Evolutionary conservation across 2,888 invertebrate species (phyloP), one percentile per base, ranked within the genome.

Genomic region (Theretra japonica): DNA sequence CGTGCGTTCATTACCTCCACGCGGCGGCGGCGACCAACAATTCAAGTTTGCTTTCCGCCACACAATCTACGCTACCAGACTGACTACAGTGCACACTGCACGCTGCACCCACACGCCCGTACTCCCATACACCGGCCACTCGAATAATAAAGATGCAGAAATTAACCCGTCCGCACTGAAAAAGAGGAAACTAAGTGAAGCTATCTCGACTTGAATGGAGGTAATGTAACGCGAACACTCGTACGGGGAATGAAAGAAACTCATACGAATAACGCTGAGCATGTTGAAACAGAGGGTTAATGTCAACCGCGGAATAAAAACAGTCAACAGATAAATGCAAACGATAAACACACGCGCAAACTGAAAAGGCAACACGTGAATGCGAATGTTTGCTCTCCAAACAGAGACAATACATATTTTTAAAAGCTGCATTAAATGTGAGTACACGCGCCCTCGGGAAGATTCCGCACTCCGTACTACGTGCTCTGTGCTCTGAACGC

Each of bases 311-410:
- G 90, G 93, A 94, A 94, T 94, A 93, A 90, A 94, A 94, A 94
- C 93, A 91, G 94, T 94, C 94, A 94, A 94, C 94, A 94, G 93
- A 94, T 92, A 94, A 94, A 94, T 92, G 93, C 90, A 90, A 90
- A 94, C 87, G 94, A 93, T 93, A 91, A 94, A 94, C 94, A 94
- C 85, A 89, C 86, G 90, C 82, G 86, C 85, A 83, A 86, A 88
- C 89, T 91, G 91, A 90, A 93, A 89, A 90, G 90, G 87, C 86
- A 84, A 87, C 83, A 88, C 84, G 83, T 86, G 85, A 88, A 88
- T 84, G 87, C 83, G 83, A 84, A 83, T 88, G 90, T 91, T 91
- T 83, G 85, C 89, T 88, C 77, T 80, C 69, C 78, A 83, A 86
- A 86, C 83, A 85, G 30, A 30, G 23, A 69, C 33, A 60, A 60